phyloP scores from a whole-genome alignment of 2,797 vertebrate genomes.

The Bradypodion pumilum region DNA sequence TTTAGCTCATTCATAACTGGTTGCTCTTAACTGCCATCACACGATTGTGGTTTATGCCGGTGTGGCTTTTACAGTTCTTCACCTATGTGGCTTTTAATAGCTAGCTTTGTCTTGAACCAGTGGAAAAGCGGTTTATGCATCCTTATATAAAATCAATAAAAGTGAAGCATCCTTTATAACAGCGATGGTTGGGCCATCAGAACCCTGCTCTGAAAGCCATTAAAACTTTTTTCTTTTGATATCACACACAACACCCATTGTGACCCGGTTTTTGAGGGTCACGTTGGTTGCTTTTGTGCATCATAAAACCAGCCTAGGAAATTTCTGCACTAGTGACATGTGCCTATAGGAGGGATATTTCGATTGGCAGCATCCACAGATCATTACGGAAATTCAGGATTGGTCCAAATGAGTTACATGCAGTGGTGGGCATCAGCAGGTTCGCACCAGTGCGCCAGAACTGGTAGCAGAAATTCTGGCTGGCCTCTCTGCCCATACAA shows the following conservation, averaged over 20 bases:
- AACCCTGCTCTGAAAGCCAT: not conserved
- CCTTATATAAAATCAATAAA: constrained; percentile 15
- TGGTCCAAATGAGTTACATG: not conserved
- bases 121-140: not conserved
- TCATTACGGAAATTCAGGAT: not conserved
- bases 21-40: too few species aligned
- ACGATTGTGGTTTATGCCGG: not conserved
- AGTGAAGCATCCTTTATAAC: not conserved
- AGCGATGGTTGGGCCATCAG: not conserved
- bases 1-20: not conserved
- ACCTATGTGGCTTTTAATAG: not conserved
- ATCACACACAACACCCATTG: not conserved
- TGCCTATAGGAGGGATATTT: not conserved
- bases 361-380: not conserved
- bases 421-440: too few species aligned
- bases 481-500: too few species aligned
- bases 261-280: not conserved
- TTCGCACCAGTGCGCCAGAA: too few species aligned
- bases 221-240: not conserved
- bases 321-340: not conserved
- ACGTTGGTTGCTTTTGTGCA: not conserved
- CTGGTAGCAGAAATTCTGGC: too few species aligned
- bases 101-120: not conserved
- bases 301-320: not conserved
- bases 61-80: not conserved